phyloP scores from a whole-genome alignment of 53 echinoderm and acorn worm species.

The Antedon mediterranea region DNA sequence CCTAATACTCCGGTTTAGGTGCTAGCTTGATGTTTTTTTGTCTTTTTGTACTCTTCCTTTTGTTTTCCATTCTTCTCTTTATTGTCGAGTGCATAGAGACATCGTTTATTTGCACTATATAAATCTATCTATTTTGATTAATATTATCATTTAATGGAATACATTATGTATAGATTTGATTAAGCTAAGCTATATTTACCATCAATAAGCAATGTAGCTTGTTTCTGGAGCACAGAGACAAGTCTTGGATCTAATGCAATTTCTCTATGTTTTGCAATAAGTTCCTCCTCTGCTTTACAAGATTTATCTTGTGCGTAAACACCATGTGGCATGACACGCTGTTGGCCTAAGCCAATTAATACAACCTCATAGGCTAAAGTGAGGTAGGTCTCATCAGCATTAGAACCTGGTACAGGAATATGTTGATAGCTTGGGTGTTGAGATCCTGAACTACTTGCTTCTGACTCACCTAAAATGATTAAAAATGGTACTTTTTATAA shows the following conservation, averaged over 20 bases:
- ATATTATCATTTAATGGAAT: no score
- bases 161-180: no score
- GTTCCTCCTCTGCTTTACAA: slow-evolving; percentile 88
- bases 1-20: no score
- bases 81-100: no score
- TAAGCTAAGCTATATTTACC: no score
- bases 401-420: slow-evolving; percentile 53
- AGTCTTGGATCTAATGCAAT: slow-evolving; percentile 73
- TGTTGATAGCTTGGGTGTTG: slow-evolving; percentile 45
- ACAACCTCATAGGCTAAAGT: slow-evolving; percentile 91
- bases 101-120: no score
- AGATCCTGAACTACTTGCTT: background rate
- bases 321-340: slow-evolving; percentile 88
- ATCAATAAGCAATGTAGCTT: slow-evolving; percentile 85
- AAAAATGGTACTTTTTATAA: background rate
- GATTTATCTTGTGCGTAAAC: slow-evolving; percentile 98
- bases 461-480: background rate
- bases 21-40: no score
- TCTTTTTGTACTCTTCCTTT: no score
- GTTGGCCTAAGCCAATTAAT: slow-evolving; percentile 84
- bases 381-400: slow-evolving; percentile 78
- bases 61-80: no score
- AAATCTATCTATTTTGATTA: no score
- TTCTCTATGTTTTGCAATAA: slow-evolving; percentile 77
- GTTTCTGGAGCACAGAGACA: slow-evolving; percentile 83